Evolutionary conservation across 2,113 vertebrate genomes (phyloP).

Genomic region (Sakesphorus luctuosus): DNA sequence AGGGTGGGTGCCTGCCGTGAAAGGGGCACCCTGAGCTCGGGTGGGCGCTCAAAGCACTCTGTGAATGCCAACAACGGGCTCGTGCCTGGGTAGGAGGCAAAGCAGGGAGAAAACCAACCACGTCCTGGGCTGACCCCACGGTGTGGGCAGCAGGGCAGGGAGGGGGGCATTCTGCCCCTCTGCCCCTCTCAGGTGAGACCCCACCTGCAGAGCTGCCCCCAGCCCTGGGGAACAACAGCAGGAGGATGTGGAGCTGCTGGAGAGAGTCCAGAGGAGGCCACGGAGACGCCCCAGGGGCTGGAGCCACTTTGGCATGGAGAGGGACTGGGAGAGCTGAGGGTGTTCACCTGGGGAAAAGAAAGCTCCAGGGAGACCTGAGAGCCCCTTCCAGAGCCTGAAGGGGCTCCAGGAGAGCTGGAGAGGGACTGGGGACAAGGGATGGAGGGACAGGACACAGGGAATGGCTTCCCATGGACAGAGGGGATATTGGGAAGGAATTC

Average conservation of each 20-base stretch:
- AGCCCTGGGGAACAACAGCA: not conserved
- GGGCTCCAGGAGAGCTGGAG: not conserved
- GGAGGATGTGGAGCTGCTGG: not conserved
- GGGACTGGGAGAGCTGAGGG: not conserved
- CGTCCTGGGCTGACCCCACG: not conserved
- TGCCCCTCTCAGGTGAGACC: not conserved
- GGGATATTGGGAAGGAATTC: not conserved
- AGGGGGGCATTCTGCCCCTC: not conserved
- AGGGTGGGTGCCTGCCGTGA: not conserved
- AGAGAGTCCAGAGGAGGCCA: not conserved
- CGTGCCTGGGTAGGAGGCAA: not conserved
- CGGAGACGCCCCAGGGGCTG: not conserved
- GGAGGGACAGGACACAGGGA: not conserved
- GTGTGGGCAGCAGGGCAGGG: not conserved
- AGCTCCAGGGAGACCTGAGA: not conserved
- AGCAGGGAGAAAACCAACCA: not conserved
- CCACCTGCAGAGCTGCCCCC: not conserved
- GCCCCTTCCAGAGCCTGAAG: not conserved
- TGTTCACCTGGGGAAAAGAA: not conserved
- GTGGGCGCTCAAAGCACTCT: not conserved
- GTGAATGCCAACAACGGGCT: not conserved
- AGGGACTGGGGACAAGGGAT: too few relatives aligned
- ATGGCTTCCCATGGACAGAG: too few relatives aligned
- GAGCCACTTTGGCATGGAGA: not conserved
- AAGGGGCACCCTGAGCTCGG: not conserved